phyloP scores from a whole-genome alignment of 2,888 invertebrate genomes.

The Caenorhabditis becei region DNA sequence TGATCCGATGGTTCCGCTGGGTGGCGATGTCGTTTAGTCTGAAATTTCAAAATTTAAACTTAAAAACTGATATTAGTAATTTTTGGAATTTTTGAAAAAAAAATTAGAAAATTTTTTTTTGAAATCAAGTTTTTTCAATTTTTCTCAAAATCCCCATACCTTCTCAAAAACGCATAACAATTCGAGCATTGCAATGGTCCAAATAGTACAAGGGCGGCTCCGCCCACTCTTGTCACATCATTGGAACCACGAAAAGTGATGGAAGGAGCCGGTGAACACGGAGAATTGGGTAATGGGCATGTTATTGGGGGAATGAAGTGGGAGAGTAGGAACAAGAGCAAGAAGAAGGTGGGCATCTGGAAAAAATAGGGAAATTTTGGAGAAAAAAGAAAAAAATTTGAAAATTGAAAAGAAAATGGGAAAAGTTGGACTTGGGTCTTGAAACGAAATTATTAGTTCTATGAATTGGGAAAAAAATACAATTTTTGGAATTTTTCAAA shows the following conservation, averaged over 20 bases:
- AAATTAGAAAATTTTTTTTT: too few species aligned
- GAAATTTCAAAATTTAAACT: slow-evolving; percentile 7
- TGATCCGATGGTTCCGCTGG: slow-evolving; percentile 21
- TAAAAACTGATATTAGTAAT: too few species aligned
- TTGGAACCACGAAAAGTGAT: slow-evolving; percentile 42
- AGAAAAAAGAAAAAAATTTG: not conserved
- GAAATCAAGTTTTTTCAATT: not conserved
- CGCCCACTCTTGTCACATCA: slow-evolving; percentile 28
- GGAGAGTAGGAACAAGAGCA: not conserved
- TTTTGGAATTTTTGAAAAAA: too few species aligned
- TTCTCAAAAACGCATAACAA: slow-evolving; percentile 51
- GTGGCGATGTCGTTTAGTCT: slow-evolving; percentile 34
- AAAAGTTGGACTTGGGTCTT: too few species aligned
- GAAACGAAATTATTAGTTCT: too few species aligned
- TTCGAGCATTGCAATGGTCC: slow-evolving; percentile 48
- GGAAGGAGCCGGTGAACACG: slow-evolving; percentile 34
- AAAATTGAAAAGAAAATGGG: not conserved
- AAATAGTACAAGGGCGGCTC: slow-evolving; percentile 30
- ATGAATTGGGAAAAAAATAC: too few species aligned
- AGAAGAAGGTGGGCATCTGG: not conserved
- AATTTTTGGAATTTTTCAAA: too few species aligned
- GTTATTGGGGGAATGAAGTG: not conserved
- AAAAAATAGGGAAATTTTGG: too few species aligned
- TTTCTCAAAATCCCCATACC: slow-evolving; percentile 4
- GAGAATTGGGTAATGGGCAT: slow-evolving; percentile 4